Conservation (phyloP, 1,140 invertebrate species). For the Thereuonema tuberculata region DNA sequence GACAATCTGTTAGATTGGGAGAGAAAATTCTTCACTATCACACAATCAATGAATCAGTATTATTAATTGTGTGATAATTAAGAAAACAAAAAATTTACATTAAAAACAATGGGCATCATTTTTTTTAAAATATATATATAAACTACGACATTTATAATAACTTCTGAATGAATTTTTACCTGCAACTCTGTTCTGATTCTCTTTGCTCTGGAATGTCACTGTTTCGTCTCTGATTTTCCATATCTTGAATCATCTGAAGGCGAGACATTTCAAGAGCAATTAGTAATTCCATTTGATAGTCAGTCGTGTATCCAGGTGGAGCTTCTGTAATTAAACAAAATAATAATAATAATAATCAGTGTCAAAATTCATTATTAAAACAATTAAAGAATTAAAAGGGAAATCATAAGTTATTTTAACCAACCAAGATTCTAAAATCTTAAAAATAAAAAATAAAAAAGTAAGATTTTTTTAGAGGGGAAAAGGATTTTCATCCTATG, state of each 20-base stretch:
- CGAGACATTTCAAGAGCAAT: slow-evolving; percentile 55
- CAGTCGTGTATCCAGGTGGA: slow-evolving; percentile 27
- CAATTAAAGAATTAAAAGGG: no score
- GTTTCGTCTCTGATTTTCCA: slow-evolving; percentile 29
- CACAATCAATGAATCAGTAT: no score
- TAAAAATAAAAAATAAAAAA: not conserved
- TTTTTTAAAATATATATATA: not conserved
- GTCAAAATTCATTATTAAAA: not conserved
- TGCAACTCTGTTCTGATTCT: not conserved
- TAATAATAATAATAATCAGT: not conserved
- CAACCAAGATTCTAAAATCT: not conserved
- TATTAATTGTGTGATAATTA: no score
- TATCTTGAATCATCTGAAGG: slow-evolving; percentile 48
- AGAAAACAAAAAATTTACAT: no score
- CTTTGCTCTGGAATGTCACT: not conserved
- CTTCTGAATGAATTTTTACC: not conserved
- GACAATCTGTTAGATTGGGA: no score
- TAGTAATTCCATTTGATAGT: slow-evolving; percentile 48
- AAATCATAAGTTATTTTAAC: no score
- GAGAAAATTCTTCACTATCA: no score
- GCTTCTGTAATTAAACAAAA: slow-evolving; percentile 22
- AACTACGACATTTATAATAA: not conserved
- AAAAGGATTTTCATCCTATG: no score
- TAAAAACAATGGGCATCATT: not conserved
- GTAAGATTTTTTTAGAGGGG: no score